Base-by-base conservation (phyloP, 2,888 invertebrate species). In the Tipula helvola region DNA sequence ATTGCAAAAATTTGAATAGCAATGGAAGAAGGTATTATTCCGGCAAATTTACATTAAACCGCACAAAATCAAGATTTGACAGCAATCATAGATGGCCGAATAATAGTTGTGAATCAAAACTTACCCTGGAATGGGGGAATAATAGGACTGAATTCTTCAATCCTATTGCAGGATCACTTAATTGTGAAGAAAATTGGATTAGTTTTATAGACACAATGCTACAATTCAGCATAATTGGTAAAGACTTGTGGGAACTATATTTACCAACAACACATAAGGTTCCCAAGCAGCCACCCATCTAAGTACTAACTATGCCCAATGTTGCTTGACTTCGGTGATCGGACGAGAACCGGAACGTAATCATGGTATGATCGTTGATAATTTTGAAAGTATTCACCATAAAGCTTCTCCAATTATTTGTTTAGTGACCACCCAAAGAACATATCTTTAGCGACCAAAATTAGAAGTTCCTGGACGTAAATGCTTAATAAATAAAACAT, bases 171-270 rank as follows among this genome's bases (percentile, higher is more conserved):
- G 98, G 97, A 71, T 93, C 94, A 89, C 93, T 99, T 88, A 93
- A 94, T 88, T 99, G 98, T 98, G 94, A 94, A 87, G 95, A 95
- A 88, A 97, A 98, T 92, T 99, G 99, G 98, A 95, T 99, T 87
- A 95, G 98, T 84, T 99, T 96, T 92, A 95, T 99, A 92, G 99
- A 99, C 91, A 97, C 98, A 1, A 97, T 99, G 96, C 93, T 99
- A 85, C 99, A 99, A 92, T 97, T 97, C 90, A 94, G 95, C 86
- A 96, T 98, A 89, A 92, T 98, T 88, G 95, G 96, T 86, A 94
- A 94, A 88, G 94, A 95, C 89, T 94, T 95, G 41, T 94, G 96
- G 85, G 96, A 96, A 90, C 93, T 99, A n/a, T 96, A 96, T 90
- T 92, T 99, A 88, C 98, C 98, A 0, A 98, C 98, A 44, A n/a